Base-by-base conservation (phyloP, 2,113 vertebrate genomes). In the Megalops atlanticus region DNA sequence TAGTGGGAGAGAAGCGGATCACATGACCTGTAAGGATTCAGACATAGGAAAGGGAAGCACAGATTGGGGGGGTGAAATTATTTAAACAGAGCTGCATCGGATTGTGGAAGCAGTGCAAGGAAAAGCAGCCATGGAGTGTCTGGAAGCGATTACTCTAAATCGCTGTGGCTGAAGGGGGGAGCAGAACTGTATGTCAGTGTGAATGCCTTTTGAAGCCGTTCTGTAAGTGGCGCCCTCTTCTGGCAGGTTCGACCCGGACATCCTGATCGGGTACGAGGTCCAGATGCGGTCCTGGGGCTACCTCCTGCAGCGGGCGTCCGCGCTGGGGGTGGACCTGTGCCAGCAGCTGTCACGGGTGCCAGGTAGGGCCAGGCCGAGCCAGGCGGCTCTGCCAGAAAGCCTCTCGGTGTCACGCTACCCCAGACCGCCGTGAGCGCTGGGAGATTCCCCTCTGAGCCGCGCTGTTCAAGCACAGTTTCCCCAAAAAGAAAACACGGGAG, bases 281-380 rank as follows among this genome's bases (percentile, higher is more conserved):
- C 98, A 99, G 94, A 98, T 98, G 96, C 95, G 87, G 81, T 99
- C 98, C 68, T 99, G 98, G 98, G 97, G 97, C 73, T 99, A 97
- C 93, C 95, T 99, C 77, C 94, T 99, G 64, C 97, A 99, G 89
- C 95, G 98, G 41, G 97, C 98, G 11, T 93, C 95, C 0, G 94
- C 93, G 0, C 87, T 99, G 11, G 91, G 93, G 75, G 91, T 96
- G 82, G 91, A 97, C 86, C 92, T 99, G 81, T 98, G 97, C 88
- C 97, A 97, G 85, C 95, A 97, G 94, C 94, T 99, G 81, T 99
- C 98, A 76, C 94, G 98, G 80, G 93, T 99, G 47, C 97, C 98
- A 93, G 97, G 98, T 99, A 91, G 64, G 89, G 16, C 21, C 31
- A 1, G 58, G 49, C 2, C 31, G 27, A 21, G 5, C 27, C 58